Evolutionary conservation across 2,888 invertebrate genomes (phyloP).

Genomic region (Pristionchus mayeri): DNA sequence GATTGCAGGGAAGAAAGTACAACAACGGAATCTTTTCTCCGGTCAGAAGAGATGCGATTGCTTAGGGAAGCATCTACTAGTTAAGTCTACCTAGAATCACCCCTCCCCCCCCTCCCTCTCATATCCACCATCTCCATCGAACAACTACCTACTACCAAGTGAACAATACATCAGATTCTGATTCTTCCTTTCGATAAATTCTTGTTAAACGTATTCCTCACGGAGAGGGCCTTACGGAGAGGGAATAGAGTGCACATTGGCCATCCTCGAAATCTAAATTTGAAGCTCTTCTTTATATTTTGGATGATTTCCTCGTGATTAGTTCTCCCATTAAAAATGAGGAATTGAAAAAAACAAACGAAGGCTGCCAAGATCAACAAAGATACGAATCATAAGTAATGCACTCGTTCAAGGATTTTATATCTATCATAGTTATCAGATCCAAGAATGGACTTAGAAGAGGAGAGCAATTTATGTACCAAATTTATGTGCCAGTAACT

Average conservation of each 20-base stretch:
- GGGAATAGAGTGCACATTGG: conserved; percentile 5
- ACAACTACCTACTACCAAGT: neutral
- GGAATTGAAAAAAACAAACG: too few relatives aligned
- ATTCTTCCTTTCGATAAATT: neutral
- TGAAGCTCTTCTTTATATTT: too few relatives aligned
- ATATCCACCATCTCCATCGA: conserved; percentile 20
- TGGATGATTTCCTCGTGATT: too few relatives aligned
- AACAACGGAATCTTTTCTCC: conserved; percentile 44
- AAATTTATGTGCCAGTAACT: too few relatives aligned
- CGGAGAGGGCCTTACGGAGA: neutral
- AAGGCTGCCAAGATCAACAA: too few relatives aligned
- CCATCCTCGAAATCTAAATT: too few relatives aligned
- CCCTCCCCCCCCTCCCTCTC: neutral
- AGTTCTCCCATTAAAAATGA: too few relatives aligned
- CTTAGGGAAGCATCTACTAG: conserved; percentile 62
- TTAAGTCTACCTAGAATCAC: conserved; percentile 50
- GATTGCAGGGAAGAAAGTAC: conserved; percentile 35
- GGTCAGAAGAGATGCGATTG: conserved; percentile 67
- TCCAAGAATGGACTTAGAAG: too few relatives aligned
- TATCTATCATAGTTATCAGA: too few relatives aligned
- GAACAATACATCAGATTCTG: neutral
- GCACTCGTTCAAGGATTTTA: too few relatives aligned
- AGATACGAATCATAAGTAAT: too few relatives aligned
- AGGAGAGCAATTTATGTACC: too few relatives aligned
- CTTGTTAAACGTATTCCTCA: neutral